Percentiles rank a stretch among this genome's conserved stretches.
Conservation (phyloP, 2,797 vertebrate species). For the Hirundo rustica region DNA sequence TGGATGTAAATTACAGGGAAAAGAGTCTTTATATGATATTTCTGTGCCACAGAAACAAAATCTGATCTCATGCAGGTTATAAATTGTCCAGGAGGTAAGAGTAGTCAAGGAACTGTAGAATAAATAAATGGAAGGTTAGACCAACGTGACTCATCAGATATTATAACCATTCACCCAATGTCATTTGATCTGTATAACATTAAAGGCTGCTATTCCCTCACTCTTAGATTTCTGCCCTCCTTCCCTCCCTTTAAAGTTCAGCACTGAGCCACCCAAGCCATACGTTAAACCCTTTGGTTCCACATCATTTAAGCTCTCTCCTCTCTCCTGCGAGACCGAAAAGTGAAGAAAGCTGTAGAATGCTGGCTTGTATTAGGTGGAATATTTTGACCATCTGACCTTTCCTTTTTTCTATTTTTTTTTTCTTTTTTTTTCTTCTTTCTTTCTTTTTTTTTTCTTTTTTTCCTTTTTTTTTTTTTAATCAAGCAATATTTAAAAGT, state of each 20-base stretch:
- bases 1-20: neutral
- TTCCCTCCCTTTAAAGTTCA: constrained; percentile 28
- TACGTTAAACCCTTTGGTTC: constrained; percentile 43
- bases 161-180: constrained; percentile 6
- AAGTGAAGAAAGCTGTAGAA: neutral
- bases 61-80: constrained; percentile 30
- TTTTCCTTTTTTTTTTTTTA: neutral
- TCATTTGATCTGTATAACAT: constrained; percentile 38
- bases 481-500: constrained; percentile 40
- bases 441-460: rapidly evolving
- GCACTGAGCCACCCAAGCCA: neutral
- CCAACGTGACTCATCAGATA: constrained; percentile 40
- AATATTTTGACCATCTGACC: constrained; percentile 18
- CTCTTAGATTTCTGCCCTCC: constrained; percentile 28
- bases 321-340: neutral
- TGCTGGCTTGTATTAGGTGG: neutral
- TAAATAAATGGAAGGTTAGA: constrained; percentile 46
- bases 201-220: neutral
- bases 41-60: constrained; percentile 3
- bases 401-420: neutral
- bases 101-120: constrained; percentile 15
- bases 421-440: neutral
- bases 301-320: constrained; percentile 5
- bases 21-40: neutral
- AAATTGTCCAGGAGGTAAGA: constrained; percentile 39